Evolutionary conservation across 1,140 invertebrate species (phyloP).

Genomic region (Orius laevigatus): DNA sequence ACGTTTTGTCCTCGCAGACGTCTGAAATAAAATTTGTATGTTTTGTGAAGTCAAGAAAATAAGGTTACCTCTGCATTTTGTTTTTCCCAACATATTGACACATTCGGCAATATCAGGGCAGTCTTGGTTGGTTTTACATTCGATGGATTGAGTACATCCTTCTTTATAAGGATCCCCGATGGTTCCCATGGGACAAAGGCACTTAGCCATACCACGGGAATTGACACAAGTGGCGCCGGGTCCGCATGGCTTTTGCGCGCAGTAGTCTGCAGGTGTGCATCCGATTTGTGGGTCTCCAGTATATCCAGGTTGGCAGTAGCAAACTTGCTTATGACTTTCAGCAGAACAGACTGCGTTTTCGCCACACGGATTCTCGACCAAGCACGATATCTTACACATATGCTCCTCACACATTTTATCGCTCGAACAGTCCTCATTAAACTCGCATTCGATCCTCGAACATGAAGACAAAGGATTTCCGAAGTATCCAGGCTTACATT

Average conservation of each 20-base stretch:
- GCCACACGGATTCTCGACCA: slow-evolving; percentile 61
- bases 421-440: slow-evolving; percentile 52
- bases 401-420: slow-evolving; percentile 66
- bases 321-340: slow-evolving; percentile 53
- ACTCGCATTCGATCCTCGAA: slow-evolving; percentile 55
- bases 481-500: slow-evolving; percentile 57
- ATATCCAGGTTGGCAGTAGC: slow-evolving; percentile 71
- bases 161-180: slow-evolving; percentile 68
- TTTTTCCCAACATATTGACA: slow-evolving; percentile 40
- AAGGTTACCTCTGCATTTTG: slow-evolving; percentile 53
- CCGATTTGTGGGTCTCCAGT: slow-evolving; percentile 54
- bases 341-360: slow-evolving; percentile 67
- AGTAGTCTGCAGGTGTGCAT: slow-evolving; percentile 63
- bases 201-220: slow-evolving; percentile 61
- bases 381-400: slow-evolving; percentile 70
- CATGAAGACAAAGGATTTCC: slow-evolving; percentile 64
- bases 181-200: slow-evolving; percentile 53
- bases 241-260: slow-evolving; percentile 60
- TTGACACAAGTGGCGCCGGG: slow-evolving; percentile 67
- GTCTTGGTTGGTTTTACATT: slow-evolving; percentile 57
- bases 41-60: slow-evolving; percentile 13
- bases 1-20: slow-evolving; percentile 54
- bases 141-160: slow-evolving; percentile 57
- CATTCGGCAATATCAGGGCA: slow-evolving; percentile 64
- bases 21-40: slow-evolving; percentile 31